These are phyloP conservation scores for Ophthalmolycus amberensis DNA, from an alignment of 2,113 vertebrate species.

Conservation along the genomic window DNA sequence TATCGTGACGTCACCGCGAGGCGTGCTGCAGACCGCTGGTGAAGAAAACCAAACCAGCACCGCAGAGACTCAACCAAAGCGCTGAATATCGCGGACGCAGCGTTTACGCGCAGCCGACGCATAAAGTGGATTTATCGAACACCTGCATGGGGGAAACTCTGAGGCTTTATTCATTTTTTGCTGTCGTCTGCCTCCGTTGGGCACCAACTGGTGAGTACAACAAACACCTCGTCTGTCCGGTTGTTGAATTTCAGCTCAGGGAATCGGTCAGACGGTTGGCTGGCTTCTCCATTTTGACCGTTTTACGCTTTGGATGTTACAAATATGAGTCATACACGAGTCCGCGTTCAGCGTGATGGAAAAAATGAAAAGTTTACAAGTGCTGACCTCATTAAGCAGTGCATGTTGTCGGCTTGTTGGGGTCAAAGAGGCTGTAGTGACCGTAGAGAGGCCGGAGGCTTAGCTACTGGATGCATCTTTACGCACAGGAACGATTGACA, in stretches of 20 bases:
- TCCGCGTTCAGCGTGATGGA: background rate
- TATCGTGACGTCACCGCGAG: conserved; percentile 85
- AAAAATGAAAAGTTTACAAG: background rate
- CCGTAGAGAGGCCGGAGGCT: background rate
- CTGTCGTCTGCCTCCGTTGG: conserved; percentile 61
- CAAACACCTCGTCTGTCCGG: background rate
- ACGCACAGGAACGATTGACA: conserved; percentile 5
- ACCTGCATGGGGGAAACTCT: conserved; percentile 77
- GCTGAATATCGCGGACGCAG: conserved; percentile 67
- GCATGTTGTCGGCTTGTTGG: background rate
- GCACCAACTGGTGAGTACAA: conserved; percentile 75
- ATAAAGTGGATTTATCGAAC: conserved; percentile 77
- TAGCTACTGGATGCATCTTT: background rate
- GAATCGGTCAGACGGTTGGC: background rate
- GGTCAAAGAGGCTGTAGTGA: conserved; percentile 1
- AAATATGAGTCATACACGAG: background rate
- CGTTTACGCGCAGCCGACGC: conserved; percentile 64
- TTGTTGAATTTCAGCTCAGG: background rate
- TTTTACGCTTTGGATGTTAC: background rate
- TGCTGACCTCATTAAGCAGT: background rate
- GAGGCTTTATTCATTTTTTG: conserved; percentile 51
- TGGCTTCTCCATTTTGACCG: background rate
- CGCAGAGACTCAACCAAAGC: conserved; percentile 62
- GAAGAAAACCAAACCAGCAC: conserved; percentile 82
- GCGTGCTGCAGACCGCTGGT: conserved; percentile 73